phyloP scores from a whole-genome alignment of 1,140 invertebrate genomes.

The Philopotamus ludificatus region DNA sequence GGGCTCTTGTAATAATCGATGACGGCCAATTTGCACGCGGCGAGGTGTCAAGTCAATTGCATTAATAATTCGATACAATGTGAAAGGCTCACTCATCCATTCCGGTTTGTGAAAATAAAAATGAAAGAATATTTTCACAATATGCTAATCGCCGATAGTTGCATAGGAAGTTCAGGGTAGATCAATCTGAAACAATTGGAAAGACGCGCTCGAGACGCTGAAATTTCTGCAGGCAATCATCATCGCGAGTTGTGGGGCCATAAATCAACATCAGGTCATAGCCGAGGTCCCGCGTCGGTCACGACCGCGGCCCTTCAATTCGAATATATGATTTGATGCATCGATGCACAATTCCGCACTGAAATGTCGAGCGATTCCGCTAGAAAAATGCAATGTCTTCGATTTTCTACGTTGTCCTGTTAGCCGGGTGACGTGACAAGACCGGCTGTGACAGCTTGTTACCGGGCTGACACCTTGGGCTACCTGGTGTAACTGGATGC shows the following conservation, averaged over 20 bases:
- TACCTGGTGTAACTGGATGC: not conserved
- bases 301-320: slow-evolving; percentile 23
- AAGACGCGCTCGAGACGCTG: too few species aligned
- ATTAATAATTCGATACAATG: not conserved
- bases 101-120: too few species aligned
- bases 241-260: not conserved
- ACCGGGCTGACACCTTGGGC: slow-evolving; percentile 8
- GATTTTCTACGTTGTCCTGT: not conserved
- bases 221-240: too few species aligned
- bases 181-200: too few species aligned
- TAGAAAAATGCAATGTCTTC: not conserved
- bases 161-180: not conserved
- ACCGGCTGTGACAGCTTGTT: slow-evolving; percentile 15
- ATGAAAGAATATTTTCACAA: not conserved
- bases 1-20: slow-evolving; percentile 2
- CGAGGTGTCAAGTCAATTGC: not conserved
- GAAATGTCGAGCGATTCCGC: not conserved
- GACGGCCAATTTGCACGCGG: slow-evolving; percentile 7
- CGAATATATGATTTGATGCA: slow-evolving; percentile 12
- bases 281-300: slow-evolving; percentile 17
- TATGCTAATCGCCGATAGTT: not conserved
- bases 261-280: slow-evolving; percentile 23
- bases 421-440: slow-evolving; percentile 3
- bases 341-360: not conserved
- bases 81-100: too few species aligned